phyloP scores from a whole-genome alignment of 2,888 invertebrate species.

The Dioctria linearis region DNA sequence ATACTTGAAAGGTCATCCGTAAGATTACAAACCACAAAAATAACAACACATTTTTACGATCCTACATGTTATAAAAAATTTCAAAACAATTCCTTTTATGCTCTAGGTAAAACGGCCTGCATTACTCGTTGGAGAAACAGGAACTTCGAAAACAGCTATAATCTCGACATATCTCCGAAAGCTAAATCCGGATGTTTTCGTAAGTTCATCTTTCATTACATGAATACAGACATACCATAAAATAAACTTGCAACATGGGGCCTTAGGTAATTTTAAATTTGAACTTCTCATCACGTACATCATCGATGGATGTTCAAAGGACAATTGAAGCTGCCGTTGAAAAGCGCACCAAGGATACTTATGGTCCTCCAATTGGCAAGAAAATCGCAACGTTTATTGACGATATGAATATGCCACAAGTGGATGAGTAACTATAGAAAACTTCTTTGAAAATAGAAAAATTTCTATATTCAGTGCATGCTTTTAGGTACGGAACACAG shows the following conservation, averaged over 20 bases:
- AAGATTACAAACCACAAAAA: too few species aligned
- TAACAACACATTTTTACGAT: too few species aligned
- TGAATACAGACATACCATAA: constrained; percentile 1
- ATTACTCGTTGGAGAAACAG: constrained; percentile 90
- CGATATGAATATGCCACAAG: constrained; percentile 95
- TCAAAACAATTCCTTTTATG: constrained; percentile 36
- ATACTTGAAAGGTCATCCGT: too few species aligned
- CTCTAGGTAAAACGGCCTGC: constrained; percentile 82
- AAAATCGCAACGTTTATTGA: constrained; percentile 92
- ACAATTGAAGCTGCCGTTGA: constrained; percentile 91
- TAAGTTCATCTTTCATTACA: constrained; percentile 70
- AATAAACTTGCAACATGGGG: neutral
- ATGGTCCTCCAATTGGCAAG: constrained; percentile 92
- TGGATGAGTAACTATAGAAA: constrained; percentile 69
- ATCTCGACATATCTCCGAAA: constrained; percentile 85
- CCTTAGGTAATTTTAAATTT: constrained; percentile 75
- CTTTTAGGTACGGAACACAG: constrained; percentile 84
- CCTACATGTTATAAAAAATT: too few species aligned
- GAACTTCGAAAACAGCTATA: constrained; percentile 93
- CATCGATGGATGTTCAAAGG: constrained; percentile 90
- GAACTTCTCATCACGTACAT: constrained; percentile 93
- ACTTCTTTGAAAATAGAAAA: neutral
- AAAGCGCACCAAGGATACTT: constrained; percentile 91
- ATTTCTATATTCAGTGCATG: neutral
- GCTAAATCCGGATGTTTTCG: constrained; percentile 79